Conservation (phyloP, 2,888 invertebrate species). For the Andricus quercusramuli region DNA sequence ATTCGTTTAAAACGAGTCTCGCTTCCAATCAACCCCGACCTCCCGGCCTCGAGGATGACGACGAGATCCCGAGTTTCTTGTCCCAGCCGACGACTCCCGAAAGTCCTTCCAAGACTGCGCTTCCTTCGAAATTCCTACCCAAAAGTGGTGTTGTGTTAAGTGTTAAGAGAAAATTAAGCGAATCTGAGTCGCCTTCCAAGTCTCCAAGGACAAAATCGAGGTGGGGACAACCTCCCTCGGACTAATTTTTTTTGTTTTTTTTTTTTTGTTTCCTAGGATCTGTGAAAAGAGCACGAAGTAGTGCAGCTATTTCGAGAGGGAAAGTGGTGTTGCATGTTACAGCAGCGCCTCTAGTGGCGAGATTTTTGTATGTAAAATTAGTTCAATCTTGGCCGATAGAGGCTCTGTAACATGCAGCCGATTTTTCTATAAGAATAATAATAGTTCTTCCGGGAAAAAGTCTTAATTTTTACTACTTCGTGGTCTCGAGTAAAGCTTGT, state of each 20-base stretch:
- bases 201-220: constrained; percentile 70
- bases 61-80: constrained; percentile 68
- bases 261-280: not conserved
- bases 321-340: not conserved
- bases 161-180: constrained; percentile 68
- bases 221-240: constrained; percentile 74
- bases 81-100: constrained; percentile 55
- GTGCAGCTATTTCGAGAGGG: not conserved
- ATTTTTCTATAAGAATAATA: too few species aligned
- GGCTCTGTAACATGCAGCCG: too few species aligned
- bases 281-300: not conserved
- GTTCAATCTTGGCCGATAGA: too few species aligned
- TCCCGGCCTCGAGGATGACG: constrained; percentile 71
- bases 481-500: not conserved
- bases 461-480: not conserved
- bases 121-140: constrained; percentile 60
- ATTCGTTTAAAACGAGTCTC: constrained; percentile 21
- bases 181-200: constrained; percentile 58
- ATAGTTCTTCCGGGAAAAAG: not conserved
- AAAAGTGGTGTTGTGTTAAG: constrained; percentile 71
- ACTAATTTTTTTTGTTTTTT: constrained; percentile 48
- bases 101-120: constrained; percentile 45
- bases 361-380: too few species aligned
- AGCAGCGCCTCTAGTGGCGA: too few species aligned
- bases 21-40: constrained; percentile 70